Conservation (phyloP, 1,140 invertebrate genomes). For the Pseudomyrmex concolor region DNA sequence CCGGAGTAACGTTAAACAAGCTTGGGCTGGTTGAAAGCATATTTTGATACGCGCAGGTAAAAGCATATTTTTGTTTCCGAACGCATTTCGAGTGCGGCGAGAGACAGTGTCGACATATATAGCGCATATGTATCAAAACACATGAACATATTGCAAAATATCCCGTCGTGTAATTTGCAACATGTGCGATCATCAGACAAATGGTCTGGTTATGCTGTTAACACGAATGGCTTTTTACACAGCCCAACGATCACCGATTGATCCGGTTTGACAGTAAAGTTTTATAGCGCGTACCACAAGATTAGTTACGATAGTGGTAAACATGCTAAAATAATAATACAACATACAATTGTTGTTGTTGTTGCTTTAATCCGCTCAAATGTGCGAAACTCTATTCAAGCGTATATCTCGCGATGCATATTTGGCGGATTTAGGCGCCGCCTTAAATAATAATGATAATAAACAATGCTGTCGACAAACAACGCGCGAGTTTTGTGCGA, state of each 20-base stretch:
- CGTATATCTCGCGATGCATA: background rate
- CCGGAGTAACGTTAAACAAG: constrained; percentile 43
- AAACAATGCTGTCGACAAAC: constrained; percentile 2
- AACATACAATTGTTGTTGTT: background rate
- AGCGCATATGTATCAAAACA: constrained; percentile 5
- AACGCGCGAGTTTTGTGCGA: constrained; percentile 1
- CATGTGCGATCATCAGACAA: background rate
- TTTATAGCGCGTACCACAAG: background rate
- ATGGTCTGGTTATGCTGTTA: constrained; percentile 15
- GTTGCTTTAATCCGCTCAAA: background rate
- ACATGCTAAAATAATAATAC: constrained; percentile 13
- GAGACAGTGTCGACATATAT: background rate
- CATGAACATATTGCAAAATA: constrained; percentile 53
- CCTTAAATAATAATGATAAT: constrained; percentile 28
- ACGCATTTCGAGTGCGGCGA: constrained; percentile 5
- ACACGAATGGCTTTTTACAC: constrained; percentile 19
- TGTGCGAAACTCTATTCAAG: background rate
- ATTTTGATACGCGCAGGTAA: constrained; percentile 49
- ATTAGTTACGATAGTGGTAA: background rate
- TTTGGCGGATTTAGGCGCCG: constrained; percentile 18
- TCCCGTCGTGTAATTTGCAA: constrained; percentile 39
- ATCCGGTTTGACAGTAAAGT: background rate
- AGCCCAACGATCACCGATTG: background rate
- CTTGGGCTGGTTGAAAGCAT: constrained; percentile 37
- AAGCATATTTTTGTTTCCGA: constrained; percentile 57